Conservation (phyloP, 2,113 vertebrate genomes). For the Chionodraco myersi region DNA sequence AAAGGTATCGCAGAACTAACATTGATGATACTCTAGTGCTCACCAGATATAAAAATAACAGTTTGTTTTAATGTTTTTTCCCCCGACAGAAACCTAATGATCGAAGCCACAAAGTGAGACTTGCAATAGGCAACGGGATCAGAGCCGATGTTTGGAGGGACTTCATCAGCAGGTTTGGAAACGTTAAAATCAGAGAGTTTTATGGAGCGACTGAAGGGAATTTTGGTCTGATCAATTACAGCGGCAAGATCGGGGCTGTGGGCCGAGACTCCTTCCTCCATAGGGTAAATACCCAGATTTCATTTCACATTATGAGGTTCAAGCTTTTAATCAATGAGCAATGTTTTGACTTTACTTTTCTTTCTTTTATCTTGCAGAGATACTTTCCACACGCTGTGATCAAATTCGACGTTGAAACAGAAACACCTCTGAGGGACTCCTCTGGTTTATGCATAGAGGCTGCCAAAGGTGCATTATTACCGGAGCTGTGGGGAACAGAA, state of each 20-base stretch:
- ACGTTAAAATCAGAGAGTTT: slow-evolving; percentile 84
- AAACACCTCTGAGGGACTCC: slow-evolving; percentile 81
- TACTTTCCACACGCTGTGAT: slow-evolving; percentile 78
- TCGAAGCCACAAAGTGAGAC: slow-evolving; percentile 81
- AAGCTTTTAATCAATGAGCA: neutral
- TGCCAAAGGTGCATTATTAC: slow-evolving; percentile 77
- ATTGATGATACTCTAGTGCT: neutral
- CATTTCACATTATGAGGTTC: neutral
- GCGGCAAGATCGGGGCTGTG: slow-evolving; percentile 84
- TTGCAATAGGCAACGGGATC: slow-evolving; percentile 88
- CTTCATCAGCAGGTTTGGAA: slow-evolving; percentile 86
- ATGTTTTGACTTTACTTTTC: neutral
- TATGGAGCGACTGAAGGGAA: slow-evolving; percentile 90
- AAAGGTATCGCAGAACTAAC: slow-evolving; percentile 72
- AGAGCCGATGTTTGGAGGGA: slow-evolving; percentile 87
- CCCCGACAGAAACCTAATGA: slow-evolving; percentile 81
- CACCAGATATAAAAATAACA: too few relatives aligned
- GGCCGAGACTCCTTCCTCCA: slow-evolving; percentile 82
- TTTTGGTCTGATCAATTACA: slow-evolving; percentile 82
- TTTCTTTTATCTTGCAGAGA: neutral
- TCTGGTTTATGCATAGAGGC: slow-evolving; percentile 85
- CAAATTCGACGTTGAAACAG: slow-evolving; percentile 85
- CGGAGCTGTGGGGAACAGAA: too few relatives aligned
- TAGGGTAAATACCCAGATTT: slow-evolving; percentile 74
- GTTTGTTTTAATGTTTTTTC: slow-evolving; percentile 10